phyloP scores from a whole-genome alignment of 2,113 vertebrate species.

The Thermophis baileyi region DNA sequence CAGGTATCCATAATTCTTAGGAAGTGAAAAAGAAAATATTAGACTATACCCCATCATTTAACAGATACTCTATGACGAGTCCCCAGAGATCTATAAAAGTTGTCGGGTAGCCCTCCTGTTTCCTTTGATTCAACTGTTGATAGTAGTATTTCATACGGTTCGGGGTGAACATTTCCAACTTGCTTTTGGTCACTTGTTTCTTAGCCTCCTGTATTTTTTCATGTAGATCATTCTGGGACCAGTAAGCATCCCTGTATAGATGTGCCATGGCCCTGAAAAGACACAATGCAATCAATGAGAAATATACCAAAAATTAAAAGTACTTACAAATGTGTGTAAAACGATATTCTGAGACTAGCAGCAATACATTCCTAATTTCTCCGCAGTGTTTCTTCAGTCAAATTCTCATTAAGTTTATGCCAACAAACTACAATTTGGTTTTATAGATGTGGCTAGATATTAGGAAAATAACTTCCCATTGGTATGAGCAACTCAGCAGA shows the following conservation, averaged over 20 bases:
- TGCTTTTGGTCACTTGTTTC: constrained; percentile 72
- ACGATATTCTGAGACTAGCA: not conserved
- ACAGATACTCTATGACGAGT: constrained; percentile 75
- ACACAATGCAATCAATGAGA: not conserved
- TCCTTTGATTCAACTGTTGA: constrained; percentile 69
- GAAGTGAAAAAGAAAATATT: not conserved
- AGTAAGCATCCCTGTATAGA: constrained; percentile 77
- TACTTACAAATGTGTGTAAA: not conserved
- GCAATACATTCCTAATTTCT: not conserved
- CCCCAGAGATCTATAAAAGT: constrained; percentile 83
- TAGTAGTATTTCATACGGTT: constrained; percentile 73
- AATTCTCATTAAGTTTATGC: not conserved
- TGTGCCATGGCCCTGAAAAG: constrained; percentile 76
- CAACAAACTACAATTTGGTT: not conserved
- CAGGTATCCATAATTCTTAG: not conserved
- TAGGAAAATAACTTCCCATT: not conserved
- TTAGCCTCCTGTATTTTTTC: constrained; percentile 64
- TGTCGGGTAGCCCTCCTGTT: constrained; percentile 73
- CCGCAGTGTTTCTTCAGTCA: not conserved
- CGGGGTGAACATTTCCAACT: constrained; percentile 63
- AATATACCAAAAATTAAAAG: not conserved
- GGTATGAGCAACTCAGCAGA: not conserved
- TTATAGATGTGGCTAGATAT: not conserved
- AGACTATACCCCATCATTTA: constrained; percentile 75
- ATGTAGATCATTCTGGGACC: constrained; percentile 78